Conservation (phyloP, 2,888 invertebrate species). For the Orchesellides sinensis region DNA sequence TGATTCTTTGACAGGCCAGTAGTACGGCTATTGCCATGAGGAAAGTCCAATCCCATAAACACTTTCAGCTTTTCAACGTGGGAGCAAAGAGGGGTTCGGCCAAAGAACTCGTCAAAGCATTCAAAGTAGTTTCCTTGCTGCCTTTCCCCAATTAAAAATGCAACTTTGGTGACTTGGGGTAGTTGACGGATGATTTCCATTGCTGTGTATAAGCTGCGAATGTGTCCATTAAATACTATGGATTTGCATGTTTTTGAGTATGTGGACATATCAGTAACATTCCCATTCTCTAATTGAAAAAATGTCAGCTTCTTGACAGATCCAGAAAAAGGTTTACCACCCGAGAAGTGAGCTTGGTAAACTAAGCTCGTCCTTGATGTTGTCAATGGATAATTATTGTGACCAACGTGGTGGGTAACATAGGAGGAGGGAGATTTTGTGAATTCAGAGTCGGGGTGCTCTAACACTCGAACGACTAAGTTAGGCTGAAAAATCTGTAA, state of each 20-base stretch:
- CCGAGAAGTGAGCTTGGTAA: conserved; percentile 22
- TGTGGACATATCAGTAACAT: conserved; percentile 26
- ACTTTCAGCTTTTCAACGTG: conserved; percentile 27
- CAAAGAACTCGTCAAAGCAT: not conserved
- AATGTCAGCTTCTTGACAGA: conserved; percentile 40
- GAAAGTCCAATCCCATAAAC: conserved; percentile 36
- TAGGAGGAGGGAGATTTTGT: not conserved
- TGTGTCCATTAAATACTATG: conserved; percentile 41
- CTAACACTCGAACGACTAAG: conserved; percentile 17
- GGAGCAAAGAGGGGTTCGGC: conserved; percentile 2
- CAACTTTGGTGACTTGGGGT: conserved; percentile 29
- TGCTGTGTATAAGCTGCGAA: not conserved
- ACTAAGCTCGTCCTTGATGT: conserved; percentile 8
- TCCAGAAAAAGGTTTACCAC: conserved; percentile 38
- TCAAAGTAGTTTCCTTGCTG: conserved; percentile 12
- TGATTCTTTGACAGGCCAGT: not conserved
- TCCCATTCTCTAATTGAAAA: conserved; percentile 34
- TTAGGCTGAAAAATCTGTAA: conserved; percentile 52
- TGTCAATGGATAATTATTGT: conserved; percentile 2
- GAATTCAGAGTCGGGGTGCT: not conserved
- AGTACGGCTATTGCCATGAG: conserved; percentile 19
- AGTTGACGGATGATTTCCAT: conserved; percentile 32
- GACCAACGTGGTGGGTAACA: conserved; percentile 24
- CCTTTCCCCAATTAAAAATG: conserved; percentile 25
- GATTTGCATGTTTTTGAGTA: conserved; percentile 30